These are phyloP conservation scores for Forbesichthys agassizii DNA, from an alignment of 2,113 vertebrate genomes.

Conservation along the genomic window DNA sequence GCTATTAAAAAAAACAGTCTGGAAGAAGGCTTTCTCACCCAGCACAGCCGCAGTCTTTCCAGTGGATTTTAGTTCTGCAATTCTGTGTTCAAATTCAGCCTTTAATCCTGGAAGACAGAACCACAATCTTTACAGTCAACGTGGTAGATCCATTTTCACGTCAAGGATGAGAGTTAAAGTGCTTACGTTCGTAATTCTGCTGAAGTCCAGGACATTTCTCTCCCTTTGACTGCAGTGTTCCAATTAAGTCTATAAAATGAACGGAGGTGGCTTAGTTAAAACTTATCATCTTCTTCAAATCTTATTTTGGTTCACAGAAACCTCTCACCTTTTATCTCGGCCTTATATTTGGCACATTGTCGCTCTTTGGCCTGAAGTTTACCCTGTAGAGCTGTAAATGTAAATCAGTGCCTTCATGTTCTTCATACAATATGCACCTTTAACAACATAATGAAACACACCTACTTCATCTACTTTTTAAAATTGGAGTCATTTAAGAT, in stretches of 20 bases:
- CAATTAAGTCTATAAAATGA: slow-evolving; percentile 34
- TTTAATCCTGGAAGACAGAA: slow-evolving; percentile 24
- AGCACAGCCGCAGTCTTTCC: slow-evolving; percentile 12
- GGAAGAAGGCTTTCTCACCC: slow-evolving; percentile 16
- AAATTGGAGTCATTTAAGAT: too few species aligned
- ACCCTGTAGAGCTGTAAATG: slow-evolving; percentile 27
- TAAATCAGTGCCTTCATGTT: neutral
- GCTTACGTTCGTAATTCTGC: slow-evolving; percentile 16
- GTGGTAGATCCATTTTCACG: too few species aligned
- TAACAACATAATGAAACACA: too few species aligned
- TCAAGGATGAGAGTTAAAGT: neutral
- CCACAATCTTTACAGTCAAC: neutral
- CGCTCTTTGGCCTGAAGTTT: slow-evolving; percentile 23
- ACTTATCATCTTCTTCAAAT: neutral
- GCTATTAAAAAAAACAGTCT: neutral
- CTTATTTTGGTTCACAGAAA: neutral
- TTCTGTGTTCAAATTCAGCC: slow-evolving; percentile 23
- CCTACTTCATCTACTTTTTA: too few species aligned
- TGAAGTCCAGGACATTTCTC: slow-evolving; percentile 1
- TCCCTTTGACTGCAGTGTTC: neutral
- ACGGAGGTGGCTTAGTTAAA: neutral
- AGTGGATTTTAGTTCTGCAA: slow-evolving; percentile 19
- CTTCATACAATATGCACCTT: too few species aligned
- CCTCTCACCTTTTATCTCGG: slow-evolving; percentile 23
- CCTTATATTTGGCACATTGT: slow-evolving; percentile 22